These are phyloP conservation scores for Choloepus didactylus DNA, from an alignment of 2,797 vertebrate genomes.

Conservation along the genomic window DNA sequence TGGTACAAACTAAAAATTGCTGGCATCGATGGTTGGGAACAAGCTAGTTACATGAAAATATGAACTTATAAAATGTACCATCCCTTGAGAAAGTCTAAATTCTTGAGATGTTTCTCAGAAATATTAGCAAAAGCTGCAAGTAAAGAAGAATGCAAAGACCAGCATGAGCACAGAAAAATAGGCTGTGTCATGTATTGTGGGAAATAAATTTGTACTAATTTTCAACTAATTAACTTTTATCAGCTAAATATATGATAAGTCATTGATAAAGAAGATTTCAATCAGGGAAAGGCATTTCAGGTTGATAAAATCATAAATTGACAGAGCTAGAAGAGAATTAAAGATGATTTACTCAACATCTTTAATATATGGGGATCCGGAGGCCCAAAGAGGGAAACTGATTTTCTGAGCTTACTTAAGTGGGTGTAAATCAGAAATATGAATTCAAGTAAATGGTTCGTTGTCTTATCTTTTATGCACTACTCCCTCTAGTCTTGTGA, in stretches of 20 bases:
- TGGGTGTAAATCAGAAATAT: neutral
- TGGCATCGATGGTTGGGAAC: neutral
- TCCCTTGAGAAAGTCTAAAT: neutral
- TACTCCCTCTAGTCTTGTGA: neutral
- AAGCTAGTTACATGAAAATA: slow-evolving; percentile 17
- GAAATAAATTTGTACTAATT: neutral
- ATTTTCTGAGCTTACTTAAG: neutral
- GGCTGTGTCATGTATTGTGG: neutral
- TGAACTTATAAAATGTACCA: neutral
- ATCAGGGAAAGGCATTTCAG: neutral
- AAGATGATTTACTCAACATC: neutral
- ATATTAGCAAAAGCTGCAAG: neutral
- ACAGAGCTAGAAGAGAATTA: slow-evolving; percentile 4
- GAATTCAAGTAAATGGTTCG: neutral
- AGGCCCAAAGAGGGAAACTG: neutral
- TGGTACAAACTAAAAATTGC: neutral
- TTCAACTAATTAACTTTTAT: slow-evolving; percentile 23
- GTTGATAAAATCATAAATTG: neutral
- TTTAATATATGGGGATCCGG: neutral
- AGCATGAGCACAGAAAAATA: neutral
- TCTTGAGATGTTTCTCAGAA: neutral
- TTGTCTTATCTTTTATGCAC: neutral
- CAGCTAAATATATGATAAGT: neutral
- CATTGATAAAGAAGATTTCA: neutral
- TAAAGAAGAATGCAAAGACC: neutral